Conservation (phyloP, 2,113 vertebrate species). For the Malurus melanocephalus region DNA sequence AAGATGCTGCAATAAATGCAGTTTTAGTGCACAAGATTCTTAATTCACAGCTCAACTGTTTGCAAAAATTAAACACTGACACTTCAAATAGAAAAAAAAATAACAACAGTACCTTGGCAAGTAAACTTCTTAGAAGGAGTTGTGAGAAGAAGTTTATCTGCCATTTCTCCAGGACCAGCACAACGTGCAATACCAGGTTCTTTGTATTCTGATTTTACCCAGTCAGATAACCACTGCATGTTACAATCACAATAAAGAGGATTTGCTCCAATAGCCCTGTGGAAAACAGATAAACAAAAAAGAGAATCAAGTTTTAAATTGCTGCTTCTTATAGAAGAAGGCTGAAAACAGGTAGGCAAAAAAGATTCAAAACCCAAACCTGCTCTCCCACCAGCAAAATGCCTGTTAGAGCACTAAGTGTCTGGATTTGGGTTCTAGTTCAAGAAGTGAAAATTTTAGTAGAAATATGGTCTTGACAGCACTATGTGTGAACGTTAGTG, state of each 20-base stretch:
- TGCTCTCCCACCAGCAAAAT: background rate
- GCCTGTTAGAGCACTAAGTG: background rate
- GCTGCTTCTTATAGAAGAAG: background rate
- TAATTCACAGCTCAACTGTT: background rate
- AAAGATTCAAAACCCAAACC: background rate
- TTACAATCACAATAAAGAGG: slow-evolving; percentile 96
- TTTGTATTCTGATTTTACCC: slow-evolving; percentile 98
- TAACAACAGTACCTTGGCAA: slow-evolving; percentile 84
- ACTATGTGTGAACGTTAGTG: background rate
- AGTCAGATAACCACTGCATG: slow-evolving; percentile 97
- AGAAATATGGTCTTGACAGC: background rate
- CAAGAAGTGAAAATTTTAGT: background rate
- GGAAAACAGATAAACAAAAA: slow-evolving; percentile 32
- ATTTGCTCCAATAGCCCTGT: slow-evolving; percentile 94
- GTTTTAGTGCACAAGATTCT: background rate
- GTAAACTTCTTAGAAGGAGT: slow-evolving; percentile 97
- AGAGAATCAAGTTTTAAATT: background rate
- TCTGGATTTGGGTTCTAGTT: background rate
- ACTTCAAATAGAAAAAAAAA: background rate
- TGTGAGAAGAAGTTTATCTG: slow-evolving; percentile 94
- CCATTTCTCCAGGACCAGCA: slow-evolving; percentile 93
- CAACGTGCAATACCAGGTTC: slow-evolving; percentile 97
- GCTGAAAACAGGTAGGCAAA: background rate
- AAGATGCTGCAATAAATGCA: background rate
- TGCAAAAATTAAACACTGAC: background rate